These are phyloP conservation scores for Zootoca vivipara DNA, from an alignment of 2,113 vertebrate species.

Conservation along the genomic window DNA sequence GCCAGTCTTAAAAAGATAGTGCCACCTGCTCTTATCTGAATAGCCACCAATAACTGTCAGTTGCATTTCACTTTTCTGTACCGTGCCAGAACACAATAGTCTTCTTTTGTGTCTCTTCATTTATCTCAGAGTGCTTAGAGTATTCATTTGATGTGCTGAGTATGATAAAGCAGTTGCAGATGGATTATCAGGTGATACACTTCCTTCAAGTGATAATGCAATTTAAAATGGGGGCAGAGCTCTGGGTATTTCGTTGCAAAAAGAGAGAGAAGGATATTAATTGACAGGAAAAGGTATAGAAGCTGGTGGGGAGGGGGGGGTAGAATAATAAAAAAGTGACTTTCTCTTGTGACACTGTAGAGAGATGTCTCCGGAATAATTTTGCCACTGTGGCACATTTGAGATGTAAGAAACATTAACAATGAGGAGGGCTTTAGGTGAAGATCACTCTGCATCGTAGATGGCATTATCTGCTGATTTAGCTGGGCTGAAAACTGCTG, in stretches of 20 bases:
- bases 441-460: constrained; percentile 75
- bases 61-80: not conserved
- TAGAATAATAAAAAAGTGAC: constrained; percentile 13
- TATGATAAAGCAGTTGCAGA: constrained; percentile 15
- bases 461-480: constrained; percentile 83
- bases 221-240: not conserved
- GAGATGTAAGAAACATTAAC: constrained; percentile 72
- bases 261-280: constrained; percentile 37
- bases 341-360: constrained; percentile 37
- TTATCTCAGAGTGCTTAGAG: not conserved
- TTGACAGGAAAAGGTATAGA: constrained; percentile 39
- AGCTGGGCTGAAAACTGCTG: constrained; percentile 79
- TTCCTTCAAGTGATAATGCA: constrained; percentile 14
- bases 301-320: not conserved
- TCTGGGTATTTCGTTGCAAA: constrained; percentile 30
- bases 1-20: not conserved
- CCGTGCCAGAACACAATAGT: not conserved
- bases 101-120: constrained; percentile 12
- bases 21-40: not conserved
- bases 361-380: constrained; percentile 44
- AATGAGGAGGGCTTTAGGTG: constrained; percentile 73
- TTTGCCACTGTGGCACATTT: constrained; percentile 61
- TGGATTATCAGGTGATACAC: constrained; percentile 18
- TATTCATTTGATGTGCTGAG: constrained; percentile 30
- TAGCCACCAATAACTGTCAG: constrained; percentile 6